Base-by-base conservation (phyloP, 53 echinoderm and acorn worm species). In the Crossaster papposus region DNA sequence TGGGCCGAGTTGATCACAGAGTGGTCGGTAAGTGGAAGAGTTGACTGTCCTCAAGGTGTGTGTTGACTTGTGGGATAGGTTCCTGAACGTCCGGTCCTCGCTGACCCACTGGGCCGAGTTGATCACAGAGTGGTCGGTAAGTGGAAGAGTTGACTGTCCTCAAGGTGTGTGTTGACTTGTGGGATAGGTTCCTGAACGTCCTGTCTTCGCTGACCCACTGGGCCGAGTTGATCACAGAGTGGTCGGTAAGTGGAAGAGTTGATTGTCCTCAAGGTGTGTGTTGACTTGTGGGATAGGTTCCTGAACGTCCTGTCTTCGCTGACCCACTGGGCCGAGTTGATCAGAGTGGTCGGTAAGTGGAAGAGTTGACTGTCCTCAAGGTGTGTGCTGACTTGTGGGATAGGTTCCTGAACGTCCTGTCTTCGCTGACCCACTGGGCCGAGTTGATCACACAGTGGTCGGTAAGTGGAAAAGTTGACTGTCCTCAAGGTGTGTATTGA, bases 41-140 rank as follows among this genome's bases (percentile, higher is more conserved):
- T 36, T 74, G 4, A 7, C 44, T 44, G 18, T 17, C n/a, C 30
- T 32, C 33, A 29, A 44, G 44, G 44, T 44, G 6, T 44, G 44
- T 44, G 6, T 44, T 44, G 44, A 44, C 44, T 44, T 44, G 5
- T 44, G 44, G 44, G 44, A 44, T 7, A 44, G 44, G 37, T 94
- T 97, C 73, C 89, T 97, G 32, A 82, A 93, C 34, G 95, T 97
- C 29, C 79, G 95, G 33, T 97, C 97, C 36, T 97, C 97, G 12
- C 90, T 95, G 80, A 97, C 97, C 20, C 93, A 97, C 51, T 97
- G 97, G 97, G 93, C 94, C 44, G 95, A 97, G 75, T 90, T 97
- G 32, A 95, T 97, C 72, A 92, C 91, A 52, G 97, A 95, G 87
- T 97, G 97, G 97, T 92, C 95, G 70, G 97, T 97, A 91, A 94